These are phyloP conservation scores for Camponotus vicinus DNA, from an alignment of 1,140 invertebrate species.

Conservation along the genomic window DNA sequence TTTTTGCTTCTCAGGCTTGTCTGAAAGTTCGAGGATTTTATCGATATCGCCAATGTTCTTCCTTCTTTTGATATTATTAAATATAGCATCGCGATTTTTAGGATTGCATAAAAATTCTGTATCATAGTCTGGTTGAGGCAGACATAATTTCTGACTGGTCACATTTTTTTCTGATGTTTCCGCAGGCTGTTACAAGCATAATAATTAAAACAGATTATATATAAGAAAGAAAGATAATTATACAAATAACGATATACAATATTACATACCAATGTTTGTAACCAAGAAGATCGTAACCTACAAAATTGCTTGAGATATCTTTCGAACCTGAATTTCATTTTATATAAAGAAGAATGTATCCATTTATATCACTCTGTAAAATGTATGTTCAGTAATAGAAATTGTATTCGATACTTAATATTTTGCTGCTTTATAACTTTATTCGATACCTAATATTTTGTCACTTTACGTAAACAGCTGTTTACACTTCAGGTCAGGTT, in stretches of 20 bases:
- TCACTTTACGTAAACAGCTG: too few relatives aligned
- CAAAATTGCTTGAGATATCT: constrained; percentile 22
- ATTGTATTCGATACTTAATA: not conserved
- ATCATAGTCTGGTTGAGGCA: constrained; percentile 87
- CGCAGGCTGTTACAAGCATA: constrained; percentile 6
- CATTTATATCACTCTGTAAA: not conserved
- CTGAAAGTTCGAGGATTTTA: constrained; percentile 87
- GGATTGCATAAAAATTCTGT: constrained; percentile 88
- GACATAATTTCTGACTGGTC: not conserved
- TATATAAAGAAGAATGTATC: not conserved
- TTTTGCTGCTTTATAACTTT: too few relatives aligned
- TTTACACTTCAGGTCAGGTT: too few relatives aligned
- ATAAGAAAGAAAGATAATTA: not conserved
- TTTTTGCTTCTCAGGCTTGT: constrained; percentile 81
- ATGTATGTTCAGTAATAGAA: not conserved
- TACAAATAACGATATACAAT: not conserved
- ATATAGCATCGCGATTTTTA: constrained; percentile 87
- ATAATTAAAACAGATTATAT: not conserved
- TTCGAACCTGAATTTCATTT: constrained; percentile 30
- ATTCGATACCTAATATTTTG: too few relatives aligned
- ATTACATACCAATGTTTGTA: constrained; percentile 35
- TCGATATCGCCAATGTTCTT: constrained; percentile 91
- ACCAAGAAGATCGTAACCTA: constrained; percentile 3
- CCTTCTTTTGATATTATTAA: constrained; percentile 88
- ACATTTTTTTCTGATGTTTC: not conserved